A percentile compares a stretch with the other conserved stretches of the same genome.
These are phyloP conservation scores for Lanistes nyassanus DNA, from an alignment of 1,140 invertebrate species.

Conservation along the genomic window DNA sequence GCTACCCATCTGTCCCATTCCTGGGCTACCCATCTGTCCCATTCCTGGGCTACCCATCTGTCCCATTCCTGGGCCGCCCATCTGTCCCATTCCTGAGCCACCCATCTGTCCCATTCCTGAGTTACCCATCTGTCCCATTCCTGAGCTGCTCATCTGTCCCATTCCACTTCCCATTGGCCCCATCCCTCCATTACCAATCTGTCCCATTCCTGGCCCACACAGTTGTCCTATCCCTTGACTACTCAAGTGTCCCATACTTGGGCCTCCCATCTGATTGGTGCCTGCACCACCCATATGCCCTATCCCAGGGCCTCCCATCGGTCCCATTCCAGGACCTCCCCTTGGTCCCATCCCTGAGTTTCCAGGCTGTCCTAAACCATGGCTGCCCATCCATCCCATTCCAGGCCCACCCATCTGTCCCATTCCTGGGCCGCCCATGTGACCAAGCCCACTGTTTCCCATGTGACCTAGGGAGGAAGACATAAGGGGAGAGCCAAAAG, in stretches of 20 bases:
- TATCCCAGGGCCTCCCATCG: slow-evolving; percentile 9
- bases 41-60: slow-evolving; percentile 4
- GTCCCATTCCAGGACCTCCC: slow-evolving; percentile 7
- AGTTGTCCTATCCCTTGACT: neutral
- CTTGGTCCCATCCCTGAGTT: neutral
- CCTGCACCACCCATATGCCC: slow-evolving; percentile 11
- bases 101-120: slow-evolving; percentile 4
- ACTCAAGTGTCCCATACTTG: slow-evolving; percentile 9
- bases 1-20: slow-evolving; percentile 15
- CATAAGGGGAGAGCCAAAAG: neutral
- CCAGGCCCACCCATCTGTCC: slow-evolving; percentile 18
- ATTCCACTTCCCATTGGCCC: slow-evolving; percentile 7
- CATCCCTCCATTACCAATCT: slow-evolving; percentile 4
- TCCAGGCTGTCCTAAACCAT: neutral
- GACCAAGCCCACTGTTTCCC: slow-evolving; percentile 2
- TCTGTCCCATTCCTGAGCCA: slow-evolving; percentile 15
- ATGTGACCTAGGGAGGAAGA: slow-evolving; percentile 10
- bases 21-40: neutral
- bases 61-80: slow-evolving; percentile 2
- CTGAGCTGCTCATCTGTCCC: slow-evolving; percentile 5
- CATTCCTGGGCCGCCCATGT: slow-evolving; percentile 17
- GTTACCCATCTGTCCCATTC: no score
- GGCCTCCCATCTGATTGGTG: slow-evolving; percentile 6
- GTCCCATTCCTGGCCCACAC: slow-evolving; percentile 19
- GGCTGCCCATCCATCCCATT: slow-evolving; percentile 5